Conservation (phyloP, 2,113 vertebrate species). For the Myanophis thanlyinensis region DNA sequence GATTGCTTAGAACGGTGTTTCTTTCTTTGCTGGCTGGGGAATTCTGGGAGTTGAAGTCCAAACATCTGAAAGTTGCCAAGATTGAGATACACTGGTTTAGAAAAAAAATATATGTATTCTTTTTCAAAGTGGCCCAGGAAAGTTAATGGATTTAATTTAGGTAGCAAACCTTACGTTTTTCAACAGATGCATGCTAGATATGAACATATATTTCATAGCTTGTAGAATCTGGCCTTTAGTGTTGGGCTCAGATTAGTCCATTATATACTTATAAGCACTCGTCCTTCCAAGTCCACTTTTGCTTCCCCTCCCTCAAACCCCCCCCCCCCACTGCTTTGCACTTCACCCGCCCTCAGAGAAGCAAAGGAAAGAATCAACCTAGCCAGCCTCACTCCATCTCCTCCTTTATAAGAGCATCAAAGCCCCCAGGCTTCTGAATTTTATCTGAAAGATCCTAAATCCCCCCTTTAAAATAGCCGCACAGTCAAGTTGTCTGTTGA, state of each 20-base stretch:
- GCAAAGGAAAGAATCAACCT: neutral
- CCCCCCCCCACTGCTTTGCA: neutral
- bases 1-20: neutral
- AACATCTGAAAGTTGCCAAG: too few relatives aligned
- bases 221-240: neutral
- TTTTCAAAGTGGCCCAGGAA: neutral
- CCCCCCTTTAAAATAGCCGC: slow-evolving; percentile 23
- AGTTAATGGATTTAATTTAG: neutral
- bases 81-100: too few relatives aligned
- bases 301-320: neutral
- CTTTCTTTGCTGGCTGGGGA: too few relatives aligned
- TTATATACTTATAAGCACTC: neutral
- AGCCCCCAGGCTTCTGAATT: neutral
- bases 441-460: slow-evolving; percentile 28
- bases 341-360: neutral
- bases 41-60: too few relatives aligned
- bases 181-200: neutral
- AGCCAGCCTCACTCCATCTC: neutral
- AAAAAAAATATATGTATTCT: neutral
- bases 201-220: neutral
- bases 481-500: neutral
- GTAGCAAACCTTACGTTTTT: neutral
- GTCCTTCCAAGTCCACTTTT: neutral
- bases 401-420: neutral
- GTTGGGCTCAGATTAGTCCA: neutral